phyloP scores from a whole-genome alignment of 2,797 vertebrate species.

The Arrhamphus sclerolepis region DNA sequence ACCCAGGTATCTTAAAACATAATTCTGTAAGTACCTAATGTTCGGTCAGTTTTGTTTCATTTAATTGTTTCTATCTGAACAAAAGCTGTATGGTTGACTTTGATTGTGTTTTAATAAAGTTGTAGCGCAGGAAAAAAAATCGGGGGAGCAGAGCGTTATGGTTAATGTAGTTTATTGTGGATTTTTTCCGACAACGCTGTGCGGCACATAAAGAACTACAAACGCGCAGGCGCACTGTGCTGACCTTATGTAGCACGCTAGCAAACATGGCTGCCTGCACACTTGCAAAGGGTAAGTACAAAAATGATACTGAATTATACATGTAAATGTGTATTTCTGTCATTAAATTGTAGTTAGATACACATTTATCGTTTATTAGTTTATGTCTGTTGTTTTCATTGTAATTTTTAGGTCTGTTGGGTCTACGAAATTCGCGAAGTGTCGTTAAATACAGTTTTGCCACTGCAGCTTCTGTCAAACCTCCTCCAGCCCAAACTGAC shows the following conservation, averaged over 20 bases:
- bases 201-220: neutral
- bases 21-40: too few species aligned
- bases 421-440: constrained; percentile 49
- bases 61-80: too few species aligned
- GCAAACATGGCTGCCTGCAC: constrained; percentile 78
- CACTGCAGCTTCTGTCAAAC: constrained; percentile 48
- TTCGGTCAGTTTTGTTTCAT: too few species aligned
- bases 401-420: constrained; percentile 61
- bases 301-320: too few species aligned
- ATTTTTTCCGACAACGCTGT: neutral
- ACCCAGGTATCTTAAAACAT: too few species aligned
- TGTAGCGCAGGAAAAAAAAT: neutral
- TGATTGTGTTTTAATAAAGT: constrained; percentile 60
- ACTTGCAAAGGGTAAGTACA: constrained; percentile 71
- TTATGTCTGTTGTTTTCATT: neutral
- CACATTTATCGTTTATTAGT: too few species aligned
- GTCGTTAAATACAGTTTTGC: constrained; percentile 39
- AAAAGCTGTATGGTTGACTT: neutral
- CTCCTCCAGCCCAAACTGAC: constrained; percentile 21
- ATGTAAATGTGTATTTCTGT: too few species aligned
- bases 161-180: constrained; percentile 40
- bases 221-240: constrained; percentile 45
- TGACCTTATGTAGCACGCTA: constrained; percentile 65
- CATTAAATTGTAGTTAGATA: too few species aligned
- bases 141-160: constrained; percentile 3